Conservation (phyloP, 1,140 invertebrate species). For the Phocides pigmalion region DNA sequence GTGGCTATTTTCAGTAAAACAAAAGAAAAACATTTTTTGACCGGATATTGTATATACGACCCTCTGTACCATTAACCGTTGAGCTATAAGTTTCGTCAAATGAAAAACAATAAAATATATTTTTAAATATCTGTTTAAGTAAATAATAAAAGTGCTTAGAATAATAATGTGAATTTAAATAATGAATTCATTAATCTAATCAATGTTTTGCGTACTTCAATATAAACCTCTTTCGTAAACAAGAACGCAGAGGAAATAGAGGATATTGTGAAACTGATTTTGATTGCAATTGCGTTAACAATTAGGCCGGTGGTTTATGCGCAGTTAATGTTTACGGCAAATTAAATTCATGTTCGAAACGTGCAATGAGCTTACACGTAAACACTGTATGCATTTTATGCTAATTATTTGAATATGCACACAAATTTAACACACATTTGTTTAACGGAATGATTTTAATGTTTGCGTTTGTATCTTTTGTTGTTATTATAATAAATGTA, state of each 20-base stretch:
- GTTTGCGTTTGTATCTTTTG: not conserved
- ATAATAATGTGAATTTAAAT: not conserved
- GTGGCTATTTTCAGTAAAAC: no score
- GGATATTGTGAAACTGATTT: conserved; percentile 31
- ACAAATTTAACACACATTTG: not conserved
- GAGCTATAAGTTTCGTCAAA: no score
- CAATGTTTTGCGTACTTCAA: not conserved
- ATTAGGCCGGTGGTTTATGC: conserved; percentile 24
- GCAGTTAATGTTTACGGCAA: conserved; percentile 33
- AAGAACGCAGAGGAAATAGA: conserved; percentile 20
- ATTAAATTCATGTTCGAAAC: conserved; percentile 30
- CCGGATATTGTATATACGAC: no score
- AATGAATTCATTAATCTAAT: not conserved
- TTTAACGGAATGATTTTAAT: not conserved
- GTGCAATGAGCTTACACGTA: conserved; percentile 25
- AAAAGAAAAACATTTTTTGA: no score
- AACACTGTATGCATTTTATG: conserved; percentile 29
- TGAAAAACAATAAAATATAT: no score
- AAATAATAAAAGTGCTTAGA: no score
- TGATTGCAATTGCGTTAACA: conserved; percentile 32
- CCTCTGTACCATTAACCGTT: no score
- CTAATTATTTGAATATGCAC: conserved; percentile 29
- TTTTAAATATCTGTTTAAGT: no score
- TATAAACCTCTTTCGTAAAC: conserved; percentile 17
- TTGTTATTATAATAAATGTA: not conserved